Evolutionary conservation across 2,113 vertebrate species (phyloP).

Genomic region (Bubalus kerabau): DNA sequence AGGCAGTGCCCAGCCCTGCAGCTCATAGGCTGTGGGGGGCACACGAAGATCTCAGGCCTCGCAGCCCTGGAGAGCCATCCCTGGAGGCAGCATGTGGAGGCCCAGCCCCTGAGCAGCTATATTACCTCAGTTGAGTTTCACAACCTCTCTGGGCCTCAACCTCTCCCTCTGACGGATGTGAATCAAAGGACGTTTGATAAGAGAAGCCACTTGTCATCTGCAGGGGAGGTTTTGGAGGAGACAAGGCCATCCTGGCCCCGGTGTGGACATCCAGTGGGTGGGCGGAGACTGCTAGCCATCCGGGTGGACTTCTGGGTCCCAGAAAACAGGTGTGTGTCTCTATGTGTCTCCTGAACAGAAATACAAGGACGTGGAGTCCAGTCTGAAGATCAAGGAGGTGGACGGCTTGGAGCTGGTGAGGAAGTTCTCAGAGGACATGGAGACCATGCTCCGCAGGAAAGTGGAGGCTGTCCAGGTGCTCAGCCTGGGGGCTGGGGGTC

Average conservation of each 20-base stretch:
- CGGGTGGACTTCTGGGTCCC: not conserved
- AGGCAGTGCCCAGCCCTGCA: not conserved
- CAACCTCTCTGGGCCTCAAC: not conserved
- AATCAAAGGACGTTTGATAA: not conserved
- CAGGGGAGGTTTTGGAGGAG: not conserved
- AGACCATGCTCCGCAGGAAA: slow-evolving; percentile 93
- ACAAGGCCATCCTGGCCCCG: not conserved
- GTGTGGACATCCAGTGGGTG: accelerated
- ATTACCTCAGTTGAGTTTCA: not conserved
- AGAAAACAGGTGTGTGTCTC: accelerated
- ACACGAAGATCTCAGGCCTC: not conserved
- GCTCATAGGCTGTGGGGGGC: not conserved
- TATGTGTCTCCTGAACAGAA: slow-evolving; percentile 80
- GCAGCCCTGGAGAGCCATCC: not conserved
- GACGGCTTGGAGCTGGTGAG: slow-evolving; percentile 91
- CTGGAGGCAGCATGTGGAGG: not conserved
- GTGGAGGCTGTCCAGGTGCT: slow-evolving; percentile 93
- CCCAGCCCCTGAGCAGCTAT: not conserved
- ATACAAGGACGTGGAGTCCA: slow-evolving; percentile 91
- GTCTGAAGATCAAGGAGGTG: slow-evolving; percentile 91
- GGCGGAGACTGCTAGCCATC: not conserved
- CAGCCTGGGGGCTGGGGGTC: not conserved
- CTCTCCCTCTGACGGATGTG: not conserved
- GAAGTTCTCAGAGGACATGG: slow-evolving; percentile 94
- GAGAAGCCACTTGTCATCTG: not conserved